Evolutionary conservation across 2,888 invertebrate species (phyloP).

Genomic region (Bombyx huttoni): DNA sequence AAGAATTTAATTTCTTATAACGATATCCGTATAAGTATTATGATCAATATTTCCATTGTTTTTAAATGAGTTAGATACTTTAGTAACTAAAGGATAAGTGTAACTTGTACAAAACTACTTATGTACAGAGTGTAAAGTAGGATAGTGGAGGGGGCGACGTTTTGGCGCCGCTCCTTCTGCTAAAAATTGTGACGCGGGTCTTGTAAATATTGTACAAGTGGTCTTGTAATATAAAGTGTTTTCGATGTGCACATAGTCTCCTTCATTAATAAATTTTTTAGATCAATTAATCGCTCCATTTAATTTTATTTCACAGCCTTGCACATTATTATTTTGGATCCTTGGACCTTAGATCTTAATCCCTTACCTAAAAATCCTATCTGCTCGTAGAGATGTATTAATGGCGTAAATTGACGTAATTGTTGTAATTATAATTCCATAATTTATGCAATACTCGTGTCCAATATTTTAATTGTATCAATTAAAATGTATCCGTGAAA

Average conservation of each 20-base stretch:
- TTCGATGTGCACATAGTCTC: constrained; percentile 73
- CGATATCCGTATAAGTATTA: constrained; percentile 66
- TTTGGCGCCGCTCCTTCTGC: constrained; percentile 14
- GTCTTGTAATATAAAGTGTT: constrained; percentile 66
- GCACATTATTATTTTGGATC: background rate
- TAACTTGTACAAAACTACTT: constrained; percentile 66
- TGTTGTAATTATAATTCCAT: background rate
- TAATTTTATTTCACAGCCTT: constrained; percentile 18
- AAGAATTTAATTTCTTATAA: constrained; percentile 65
- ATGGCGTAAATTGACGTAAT: background rate
- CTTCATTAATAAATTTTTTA: constrained; percentile 72
- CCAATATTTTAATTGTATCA: background rate
- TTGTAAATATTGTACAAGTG: constrained; percentile 67
- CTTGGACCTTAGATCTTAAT: background rate
- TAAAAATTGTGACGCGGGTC: constrained; percentile 30
- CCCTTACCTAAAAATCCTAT: background rate
- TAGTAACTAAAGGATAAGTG: constrained; percentile 24
- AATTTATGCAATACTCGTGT: background rate
- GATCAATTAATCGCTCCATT: constrained; percentile 54
- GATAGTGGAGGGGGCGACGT: constrained; percentile 18
- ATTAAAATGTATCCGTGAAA: background rate
- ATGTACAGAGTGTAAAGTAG: constrained; percentile 56
- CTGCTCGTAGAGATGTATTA: background rate
- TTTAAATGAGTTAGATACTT: constrained; percentile 47
- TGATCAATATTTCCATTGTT: constrained; percentile 69